Base-by-base conservation (phyloP, 2,888 invertebrate species). In the Eupeodes latifasciatus region DNA sequence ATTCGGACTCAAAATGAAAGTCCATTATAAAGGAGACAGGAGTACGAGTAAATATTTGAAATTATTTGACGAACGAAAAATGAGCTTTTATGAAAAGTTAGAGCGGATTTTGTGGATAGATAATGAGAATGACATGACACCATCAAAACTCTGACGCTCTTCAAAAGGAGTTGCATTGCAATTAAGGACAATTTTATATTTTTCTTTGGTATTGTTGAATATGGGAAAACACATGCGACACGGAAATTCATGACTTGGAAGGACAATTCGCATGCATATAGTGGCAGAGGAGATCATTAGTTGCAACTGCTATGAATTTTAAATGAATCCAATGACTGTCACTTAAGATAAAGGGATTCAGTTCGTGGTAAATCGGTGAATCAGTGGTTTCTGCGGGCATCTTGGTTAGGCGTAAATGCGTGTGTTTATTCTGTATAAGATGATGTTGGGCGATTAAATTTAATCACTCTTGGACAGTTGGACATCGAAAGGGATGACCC, bases 341-440 rank as follows among this genome's bases (percentile, higher is more conserved):
- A 85, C 77, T 81, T 51, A 66, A 72, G 79, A 81, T 66, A 55
- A 72, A 67, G 55, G 67, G 61, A 81, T 76, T 55, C n/a, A 67
- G 4, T 11, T 47, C 49, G 76, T 66, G 77, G 81, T 72, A 12
- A 66, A 44, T 51, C 47, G 77, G 81, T 72, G n/a, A 66, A 44
- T 51, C 47, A 77, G 47, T 85, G 57, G 49, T 53, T 49, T 66
- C 44, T 72, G 72, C 57, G 72, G 72, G 72, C 53, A 47, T 72
- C 44, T 57, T 47, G 55, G 27, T 27, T 19, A 44, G 14, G 40
- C 5, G 40, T 3, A 1, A 27, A 27, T 27, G 40, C 5, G 40
- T 40, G 9, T 40, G 4, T 40, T 9, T 34, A 14, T 11, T 11
- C 9, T 19, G 10, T 5, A 64, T 44, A 2, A 27, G 2, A 14